Evolutionary conservation across 2,888 invertebrate species (phyloP).

Genomic region (Selenia dentaria): DNA sequence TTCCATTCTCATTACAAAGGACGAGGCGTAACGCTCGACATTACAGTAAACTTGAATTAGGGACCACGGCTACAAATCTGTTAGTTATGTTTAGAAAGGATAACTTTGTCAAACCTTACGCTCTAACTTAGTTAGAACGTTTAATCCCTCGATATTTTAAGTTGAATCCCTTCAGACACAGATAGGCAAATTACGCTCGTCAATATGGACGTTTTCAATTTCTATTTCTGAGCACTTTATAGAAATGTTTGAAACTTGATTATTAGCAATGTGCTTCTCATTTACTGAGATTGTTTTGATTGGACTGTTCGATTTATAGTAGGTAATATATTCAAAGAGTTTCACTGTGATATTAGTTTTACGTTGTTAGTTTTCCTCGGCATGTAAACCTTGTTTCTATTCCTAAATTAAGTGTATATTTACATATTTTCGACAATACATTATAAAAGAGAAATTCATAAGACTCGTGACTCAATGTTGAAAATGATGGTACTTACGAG

Average conservation of each 20-base stretch:
- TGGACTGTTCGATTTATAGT: slow-evolving; percentile 12
- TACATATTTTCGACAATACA: too few relatives aligned
- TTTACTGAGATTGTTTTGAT: slow-evolving; percentile 10
- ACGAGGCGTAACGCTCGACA: slow-evolving; percentile 18
- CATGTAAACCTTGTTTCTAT: too few relatives aligned
- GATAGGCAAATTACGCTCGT: slow-evolving; percentile 25
- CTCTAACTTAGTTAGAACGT: slow-evolving; percentile 26
- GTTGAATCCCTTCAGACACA: slow-evolving; percentile 23
- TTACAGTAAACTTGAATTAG: slow-evolving; percentile 34
- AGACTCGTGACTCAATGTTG: too few relatives aligned
- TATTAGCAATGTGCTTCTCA: slow-evolving; percentile 1
- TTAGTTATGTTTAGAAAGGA: slow-evolving; percentile 35
- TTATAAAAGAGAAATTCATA: too few relatives aligned
- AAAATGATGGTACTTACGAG: too few relatives aligned
- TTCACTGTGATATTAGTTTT: background rate
- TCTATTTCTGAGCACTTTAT: slow-evolving; percentile 8
- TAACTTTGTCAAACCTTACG: slow-evolving; percentile 32
- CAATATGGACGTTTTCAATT: slow-evolving; percentile 28
- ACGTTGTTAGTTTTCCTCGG: too few relatives aligned
- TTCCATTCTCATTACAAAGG: slow-evolving; percentile 33
- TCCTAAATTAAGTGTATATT: too few relatives aligned
- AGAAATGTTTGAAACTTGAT: slow-evolving; percentile 5
- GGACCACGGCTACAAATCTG: slow-evolving; percentile 29
- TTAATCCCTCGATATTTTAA: slow-evolving; percentile 27
- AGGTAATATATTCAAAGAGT: background rate